Conservation (phyloP, 1,140 invertebrate species). For the Drosophila malerkotliana region DNA sequence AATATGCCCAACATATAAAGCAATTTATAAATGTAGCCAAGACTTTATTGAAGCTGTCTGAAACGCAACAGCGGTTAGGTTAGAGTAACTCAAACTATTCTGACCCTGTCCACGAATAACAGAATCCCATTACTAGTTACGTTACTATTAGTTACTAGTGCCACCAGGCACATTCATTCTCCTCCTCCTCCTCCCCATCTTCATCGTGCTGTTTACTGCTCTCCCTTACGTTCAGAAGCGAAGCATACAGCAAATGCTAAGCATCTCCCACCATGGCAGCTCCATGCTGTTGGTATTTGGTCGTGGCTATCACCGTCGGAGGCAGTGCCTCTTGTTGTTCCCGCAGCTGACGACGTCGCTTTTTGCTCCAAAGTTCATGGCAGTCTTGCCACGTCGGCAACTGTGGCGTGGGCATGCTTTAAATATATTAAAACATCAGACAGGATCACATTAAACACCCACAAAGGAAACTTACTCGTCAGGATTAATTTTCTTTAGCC, state of each 20-base stretch:
- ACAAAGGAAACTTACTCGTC: slow-evolving; percentile 90
- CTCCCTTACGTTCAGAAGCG: slow-evolving; percentile 53
- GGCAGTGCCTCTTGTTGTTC: slow-evolving; percentile 86
- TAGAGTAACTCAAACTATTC: slow-evolving; percentile 56
- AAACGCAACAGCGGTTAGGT: slow-evolving; percentile 52
- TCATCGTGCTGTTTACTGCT: slow-evolving; percentile 47
- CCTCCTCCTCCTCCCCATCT: slow-evolving; percentile 46
- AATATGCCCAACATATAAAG: slow-evolving; percentile 54
- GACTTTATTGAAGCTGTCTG: slow-evolving; percentile 55
- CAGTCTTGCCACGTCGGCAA: slow-evolving; percentile 99
- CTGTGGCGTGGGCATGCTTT: slow-evolving; percentile 91
- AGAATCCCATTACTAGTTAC: slow-evolving; percentile 35
- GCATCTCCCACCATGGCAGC: slow-evolving; percentile 70
- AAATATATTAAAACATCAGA: slow-evolving; percentile 33
- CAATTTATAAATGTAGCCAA: slow-evolving; percentile 62
- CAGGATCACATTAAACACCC: not conserved
- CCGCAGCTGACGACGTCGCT: slow-evolving; percentile 90
- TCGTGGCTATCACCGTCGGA: slow-evolving; percentile 61
- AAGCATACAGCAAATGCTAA: slow-evolving; percentile 74
- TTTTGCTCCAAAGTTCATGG: slow-evolving; percentile 99
- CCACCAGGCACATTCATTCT: slow-evolving; percentile 69
- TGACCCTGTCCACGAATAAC: slow-evolving; percentile 39
- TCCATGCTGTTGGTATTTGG: slow-evolving; percentile 86
- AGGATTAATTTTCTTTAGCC: slow-evolving; percentile 96
- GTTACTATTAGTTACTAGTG: slow-evolving; percentile 54